Evolutionary conservation across 2,113 vertebrate species (phyloP), one percentile per base, ranked within the genome.

Genomic region (Morone chrysops): DNA sequence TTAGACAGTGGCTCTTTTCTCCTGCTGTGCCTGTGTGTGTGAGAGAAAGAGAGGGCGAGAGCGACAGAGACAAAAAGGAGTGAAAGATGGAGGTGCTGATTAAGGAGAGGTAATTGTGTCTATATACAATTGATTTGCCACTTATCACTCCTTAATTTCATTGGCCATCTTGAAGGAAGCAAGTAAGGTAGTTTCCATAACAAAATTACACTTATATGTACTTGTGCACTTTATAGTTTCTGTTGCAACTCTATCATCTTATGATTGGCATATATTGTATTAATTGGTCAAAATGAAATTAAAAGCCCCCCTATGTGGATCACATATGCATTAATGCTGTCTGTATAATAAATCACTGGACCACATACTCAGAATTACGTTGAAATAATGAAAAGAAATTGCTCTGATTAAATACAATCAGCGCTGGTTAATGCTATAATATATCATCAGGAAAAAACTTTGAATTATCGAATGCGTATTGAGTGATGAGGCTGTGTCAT

Each of bases 11-110:
- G 59, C 51, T 65, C 36, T 43, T 31, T 72, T 16, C 45, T 45
- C 75, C 48, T 12, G 25, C 71, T 66, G 81, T 22, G 70, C 7
- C 4, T 76, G 36, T 40, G 43, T 48, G 61, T n/a, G 40, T 7
- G 25, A 0, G 31, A 31, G 56, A 56, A n/a, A 11, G 3, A 12
- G 47, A 53, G 20, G 48, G 31, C 8, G 16, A 25, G 20, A n/a
- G 20, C 2, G 38, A 48, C 5, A 22, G 12, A 57, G 50, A 31
- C 8, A 11, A 36, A 56, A 25, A 41, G 17, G 41, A 45, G 17
- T 10, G 18, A 22, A 7, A 31, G 18, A 62, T 3, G 43, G 16
- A 61, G 36, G 17, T 40, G 47, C 3, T 47, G 57, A 53, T 22
- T 47, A 53, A 22, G 41, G 6, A 16, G 48, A 60, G 3, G 11